phyloP scores from a whole-genome alignment of 2,888 invertebrate species.

The Ypsolopha scabrella region DNA sequence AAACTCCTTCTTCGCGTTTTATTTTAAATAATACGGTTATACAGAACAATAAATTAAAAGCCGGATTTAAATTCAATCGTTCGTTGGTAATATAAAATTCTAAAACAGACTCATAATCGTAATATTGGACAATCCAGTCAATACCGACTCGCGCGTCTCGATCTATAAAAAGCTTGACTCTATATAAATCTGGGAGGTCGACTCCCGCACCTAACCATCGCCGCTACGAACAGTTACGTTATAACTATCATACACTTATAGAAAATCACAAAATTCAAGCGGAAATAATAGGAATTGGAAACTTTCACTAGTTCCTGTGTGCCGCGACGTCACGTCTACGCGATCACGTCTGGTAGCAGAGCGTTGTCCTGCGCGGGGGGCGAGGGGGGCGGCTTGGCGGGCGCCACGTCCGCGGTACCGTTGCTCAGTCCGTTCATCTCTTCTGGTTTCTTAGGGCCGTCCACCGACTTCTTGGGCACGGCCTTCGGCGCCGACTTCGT shows the following conservation, averaged over 20 bases:
- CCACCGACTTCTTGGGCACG: constrained; percentile 17
- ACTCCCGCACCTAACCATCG: constrained; percentile 61
- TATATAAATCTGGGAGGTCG: constrained; percentile 59
- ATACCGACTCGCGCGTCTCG: constrained; percentile 13
- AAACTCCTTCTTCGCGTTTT: constrained; percentile 58
- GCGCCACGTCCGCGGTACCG: constrained; percentile 27
- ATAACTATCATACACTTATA: constrained; percentile 50
- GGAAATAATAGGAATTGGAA: constrained; percentile 63
- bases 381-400: constrained; percentile 59
- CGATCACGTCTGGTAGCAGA: constrained; percentile 60
- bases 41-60: constrained; percentile 69
- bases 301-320: constrained; percentile 10
- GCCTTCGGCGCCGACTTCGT: constrained; percentile 31
- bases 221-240: constrained; percentile 32
- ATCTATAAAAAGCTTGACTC: constrained; percentile 62
- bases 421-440: constrained; percentile 19
- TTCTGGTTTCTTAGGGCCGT: constrained; percentile 9
- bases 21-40: constrained; percentile 66
- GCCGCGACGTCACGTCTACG: constrained; percentile 25
- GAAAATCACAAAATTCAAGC: constrained; percentile 70
- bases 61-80: constrained; percentile 63
- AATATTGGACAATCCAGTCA: constrained; percentile 48
- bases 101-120: constrained; percentile 63
- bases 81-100: constrained; percentile 71
- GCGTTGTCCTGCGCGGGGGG: constrained; percentile 54